Conservation (phyloP, 30 jellyfish, hydroid and myxozoan genomes). For the Aurelia sp. region DNA sequence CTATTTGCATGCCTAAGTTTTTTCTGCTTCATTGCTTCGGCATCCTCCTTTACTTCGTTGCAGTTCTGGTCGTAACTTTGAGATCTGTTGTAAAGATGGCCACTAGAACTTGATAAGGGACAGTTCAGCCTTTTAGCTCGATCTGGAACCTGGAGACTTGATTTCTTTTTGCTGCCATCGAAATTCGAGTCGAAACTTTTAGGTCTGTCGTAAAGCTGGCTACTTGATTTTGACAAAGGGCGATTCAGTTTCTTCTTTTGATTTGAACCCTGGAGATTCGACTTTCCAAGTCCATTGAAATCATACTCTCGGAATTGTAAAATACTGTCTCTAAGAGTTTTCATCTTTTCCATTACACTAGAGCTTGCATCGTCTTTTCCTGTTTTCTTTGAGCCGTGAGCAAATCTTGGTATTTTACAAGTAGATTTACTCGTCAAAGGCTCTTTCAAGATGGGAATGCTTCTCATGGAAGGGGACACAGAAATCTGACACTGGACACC, state of each 20-base stretch:
- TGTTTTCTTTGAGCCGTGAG: background rate
- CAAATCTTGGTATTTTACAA: background rate
- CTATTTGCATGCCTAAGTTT: slow-evolving; percentile 18
- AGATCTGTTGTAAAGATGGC: no score
- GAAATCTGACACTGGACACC: background rate
- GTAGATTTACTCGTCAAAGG: background rate
- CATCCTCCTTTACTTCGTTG: background rate
- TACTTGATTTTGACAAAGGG: background rate
- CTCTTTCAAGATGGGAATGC: background rate
- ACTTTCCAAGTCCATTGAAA: background rate
- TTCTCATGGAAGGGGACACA: background rate
- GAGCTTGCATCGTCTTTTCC: background rate
- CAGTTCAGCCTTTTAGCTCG: background rate
- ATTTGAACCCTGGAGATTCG: background rate
- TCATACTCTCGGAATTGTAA: slow-evolving; percentile 17
- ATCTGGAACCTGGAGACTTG: background rate
- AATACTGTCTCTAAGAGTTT: slow-evolving; percentile 31
- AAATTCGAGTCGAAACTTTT: background rate
- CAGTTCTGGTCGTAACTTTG: background rate
- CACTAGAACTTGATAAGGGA: no score
- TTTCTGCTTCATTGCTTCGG: background rate
- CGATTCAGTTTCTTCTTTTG: background rate
- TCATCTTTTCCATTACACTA: background rate
- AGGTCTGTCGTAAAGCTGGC: background rate
- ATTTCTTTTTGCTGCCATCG: background rate